Evolutionary conservation across 2,888 invertebrate species (phyloP).

Genomic region (Rhingia rostrata): DNA sequence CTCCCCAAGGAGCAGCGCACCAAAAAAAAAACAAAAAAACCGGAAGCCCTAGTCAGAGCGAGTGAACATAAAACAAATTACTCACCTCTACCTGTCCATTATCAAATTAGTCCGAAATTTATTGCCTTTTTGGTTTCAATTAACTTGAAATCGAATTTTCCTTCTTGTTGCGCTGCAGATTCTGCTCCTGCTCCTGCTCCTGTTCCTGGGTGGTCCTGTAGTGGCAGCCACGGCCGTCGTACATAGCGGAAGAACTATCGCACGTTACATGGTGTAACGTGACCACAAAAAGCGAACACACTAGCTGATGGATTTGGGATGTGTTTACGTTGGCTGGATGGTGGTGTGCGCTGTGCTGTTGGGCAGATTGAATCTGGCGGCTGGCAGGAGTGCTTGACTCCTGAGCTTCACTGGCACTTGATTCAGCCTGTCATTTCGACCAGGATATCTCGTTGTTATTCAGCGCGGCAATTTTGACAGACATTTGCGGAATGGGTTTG

Average conservation of each 20-base stretch:
- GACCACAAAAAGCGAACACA: constrained; percentile 36
- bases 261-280: constrained; percentile 40
- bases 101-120: constrained; percentile 73
- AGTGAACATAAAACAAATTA: constrained; percentile 65
- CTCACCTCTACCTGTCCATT: constrained; percentile 74
- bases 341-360: constrained; percentile 2
- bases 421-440: constrained; percentile 44
- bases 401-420: constrained; percentile 40
- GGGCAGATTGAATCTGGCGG: constrained; percentile 43
- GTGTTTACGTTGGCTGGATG: constrained; percentile 57
- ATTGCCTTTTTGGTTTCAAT: constrained; percentile 74
- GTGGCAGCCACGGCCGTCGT: not conserved
- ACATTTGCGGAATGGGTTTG: constrained; percentile 57
- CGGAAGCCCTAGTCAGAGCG: not conserved
- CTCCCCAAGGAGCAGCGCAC: constrained; percentile 38
- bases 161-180: constrained; percentile 39
- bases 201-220: no score
- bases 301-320: constrained; percentile 69
- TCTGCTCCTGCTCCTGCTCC: no score
- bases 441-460: constrained; percentile 53
- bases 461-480: constrained; percentile 63
- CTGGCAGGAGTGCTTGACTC: not conserved
- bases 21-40: constrained; percentile 14
- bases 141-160: constrained; percentile 72
- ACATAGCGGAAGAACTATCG: not conserved